Base-by-base conservation (phyloP, 2,888 invertebrate species). In the Hirtodrosophila histrioides region DNA sequence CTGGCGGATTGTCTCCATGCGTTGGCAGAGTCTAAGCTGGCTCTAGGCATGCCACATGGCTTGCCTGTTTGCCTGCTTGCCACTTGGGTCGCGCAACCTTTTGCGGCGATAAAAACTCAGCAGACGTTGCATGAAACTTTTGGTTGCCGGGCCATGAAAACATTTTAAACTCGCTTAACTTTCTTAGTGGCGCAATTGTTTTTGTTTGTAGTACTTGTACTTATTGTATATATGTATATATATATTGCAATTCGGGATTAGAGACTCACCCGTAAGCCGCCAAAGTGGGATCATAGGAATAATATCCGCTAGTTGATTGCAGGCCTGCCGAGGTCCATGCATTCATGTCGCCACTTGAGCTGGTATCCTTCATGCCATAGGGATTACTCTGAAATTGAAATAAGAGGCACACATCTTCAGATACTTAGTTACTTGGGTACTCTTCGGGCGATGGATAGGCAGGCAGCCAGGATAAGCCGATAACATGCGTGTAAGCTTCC, bases 281-380 rank as follows among this genome's bases (percentile, higher is more conserved):
- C 67, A 89, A 94, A 92, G 97, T 95, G 75, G 97, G 97, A 93
- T 97, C 97, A 93, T 97, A 97, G 80, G 97, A 96, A 93, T 97
- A 97, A 93, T 97, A 97, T 89, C 96, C 96, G 80, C 96, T 95
- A 80, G 97, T 96, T 90, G 97, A 96, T 92, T 97, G 97, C 66
- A 97, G 94, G 77, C 97, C 96, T 70, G 97, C 96, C 78, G 96
- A 96, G 87, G 97, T 96, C 97, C 97, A 97, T 88, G 97, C 96
- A 75, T 96, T 94, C 96, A 97, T 96, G 92, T 97, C 97, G 71
- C 96, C 94, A 88, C 95, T 94, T 89, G 96, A 94, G 92, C 96
- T 95, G 86, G 94, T 94, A 90, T 96, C 95, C 93, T 97, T 97
- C 93, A 97, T 93, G 89, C 95, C 96, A 93, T 97, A 97, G 81